Conservation (phyloP, 1,140 invertebrate genomes). For the Anastrepha obliqua region DNA sequence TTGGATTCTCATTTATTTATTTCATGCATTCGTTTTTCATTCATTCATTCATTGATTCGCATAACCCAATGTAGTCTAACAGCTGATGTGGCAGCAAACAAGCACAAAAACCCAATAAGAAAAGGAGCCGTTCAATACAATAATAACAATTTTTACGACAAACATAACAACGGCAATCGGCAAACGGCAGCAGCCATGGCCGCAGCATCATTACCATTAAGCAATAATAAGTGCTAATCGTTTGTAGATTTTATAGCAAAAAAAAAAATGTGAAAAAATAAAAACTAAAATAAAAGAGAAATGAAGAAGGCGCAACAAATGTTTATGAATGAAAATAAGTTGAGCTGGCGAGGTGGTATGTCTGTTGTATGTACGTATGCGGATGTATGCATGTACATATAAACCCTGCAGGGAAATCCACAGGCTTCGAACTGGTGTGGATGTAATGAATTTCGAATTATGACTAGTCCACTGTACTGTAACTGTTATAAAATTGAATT, state of each 20-base stretch:
- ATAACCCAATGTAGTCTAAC: not conserved
- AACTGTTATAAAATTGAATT: no score
- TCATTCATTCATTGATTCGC: slow-evolving; percentile 3
- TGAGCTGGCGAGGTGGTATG: no score
- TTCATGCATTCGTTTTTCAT: not conserved
- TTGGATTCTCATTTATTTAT: not conserved
- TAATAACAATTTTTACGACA: slow-evolving; percentile 10
- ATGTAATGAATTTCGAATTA: no score
- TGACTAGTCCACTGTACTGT: no score
- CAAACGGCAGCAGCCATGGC: not conserved
- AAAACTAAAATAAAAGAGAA: not conserved
- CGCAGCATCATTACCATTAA: not conserved
- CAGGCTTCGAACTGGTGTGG: no score
- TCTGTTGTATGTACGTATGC: no score
- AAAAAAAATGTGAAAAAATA: not conserved
- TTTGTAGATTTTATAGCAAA: slow-evolving; percentile 12
- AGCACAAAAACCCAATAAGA: not conserved
- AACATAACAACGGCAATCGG: not conserved
- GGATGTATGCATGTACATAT: no score
- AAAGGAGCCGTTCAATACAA: not conserved
- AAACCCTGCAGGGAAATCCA: no score
- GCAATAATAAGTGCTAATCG: slow-evolving; percentile 30
- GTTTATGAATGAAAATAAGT: slow-evolving; percentile 10
- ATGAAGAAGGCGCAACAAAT: not conserved
- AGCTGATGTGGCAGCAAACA: slow-evolving; percentile 1